A percentile compares a stretch with the other conserved stretches of the same genome.
Evolutionary conservation across 2,113 vertebrate genomes (phyloP).

Genomic region (Patagioenas fasciata): DNA sequence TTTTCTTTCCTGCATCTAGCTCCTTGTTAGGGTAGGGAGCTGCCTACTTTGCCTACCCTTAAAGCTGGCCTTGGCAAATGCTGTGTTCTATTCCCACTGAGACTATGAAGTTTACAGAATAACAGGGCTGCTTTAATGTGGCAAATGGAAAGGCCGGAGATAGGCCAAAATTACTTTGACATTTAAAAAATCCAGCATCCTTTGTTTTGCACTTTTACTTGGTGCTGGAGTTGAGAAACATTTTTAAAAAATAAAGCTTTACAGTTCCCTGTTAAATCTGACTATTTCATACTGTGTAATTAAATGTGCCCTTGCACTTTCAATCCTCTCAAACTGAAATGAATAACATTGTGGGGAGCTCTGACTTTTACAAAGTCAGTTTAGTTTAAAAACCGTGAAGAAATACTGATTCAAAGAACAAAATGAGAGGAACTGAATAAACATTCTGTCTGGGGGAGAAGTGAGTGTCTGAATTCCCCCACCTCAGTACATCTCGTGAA

Average conservation of each 20-base stretch:
- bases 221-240: constrained; percentile 13
- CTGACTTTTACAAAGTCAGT: constrained; percentile 33
- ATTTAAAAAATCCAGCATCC: constrained; percentile 30
- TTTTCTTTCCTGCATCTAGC: neutral
- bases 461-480: neutral
- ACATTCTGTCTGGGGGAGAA: neutral
- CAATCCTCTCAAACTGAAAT: constrained; percentile 42
- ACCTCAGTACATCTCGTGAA: rapidly evolving
- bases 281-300: constrained; percentile 37
- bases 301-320: constrained; percentile 46
- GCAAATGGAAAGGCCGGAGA: neutral
- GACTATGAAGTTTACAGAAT: constrained; percentile 16
- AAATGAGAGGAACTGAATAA: neutral
- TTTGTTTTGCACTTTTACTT: constrained; percentile 17
- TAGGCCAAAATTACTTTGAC: constrained; percentile 29
- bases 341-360: constrained; percentile 30
- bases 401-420: constrained; percentile 25
- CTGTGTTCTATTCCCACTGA: constrained; percentile 2
- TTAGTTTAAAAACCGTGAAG: constrained; percentile 18
- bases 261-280: constrained; percentile 21
- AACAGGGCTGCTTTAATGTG: constrained; percentile 37
- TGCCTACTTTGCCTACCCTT: neutral
- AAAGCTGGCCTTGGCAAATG: constrained; percentile 2
- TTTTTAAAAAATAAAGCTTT: constrained; percentile 28
- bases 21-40: neutral